Conservation (phyloP, 2,797 vertebrate species). For the Epinephelus malabaricus region DNA sequence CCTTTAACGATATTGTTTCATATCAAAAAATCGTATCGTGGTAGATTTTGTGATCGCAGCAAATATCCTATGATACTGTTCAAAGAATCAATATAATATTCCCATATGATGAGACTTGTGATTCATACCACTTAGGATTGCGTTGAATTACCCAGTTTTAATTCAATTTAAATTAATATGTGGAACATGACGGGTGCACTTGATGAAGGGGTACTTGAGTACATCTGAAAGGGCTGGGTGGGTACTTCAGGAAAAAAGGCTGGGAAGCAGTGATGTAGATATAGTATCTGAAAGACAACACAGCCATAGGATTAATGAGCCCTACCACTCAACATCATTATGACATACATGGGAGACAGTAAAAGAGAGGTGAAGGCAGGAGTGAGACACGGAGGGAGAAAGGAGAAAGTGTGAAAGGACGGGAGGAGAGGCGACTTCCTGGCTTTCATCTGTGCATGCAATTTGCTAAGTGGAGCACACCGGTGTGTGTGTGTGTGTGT, state of each 20-base stretch:
- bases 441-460: conserved; percentile 37
- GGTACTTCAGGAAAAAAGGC: not conserved
- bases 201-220: not conserved
- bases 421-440: not conserved
- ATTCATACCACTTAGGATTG: no score
- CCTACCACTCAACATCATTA: conserved; percentile 24
- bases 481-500: not conserved
- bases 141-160: not conserved
- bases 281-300: conserved; percentile 28
- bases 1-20: no score
- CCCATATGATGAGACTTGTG: no score
- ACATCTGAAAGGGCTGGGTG: not conserved
- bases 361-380: conserved; percentile 4
- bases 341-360: conserved; percentile 20
- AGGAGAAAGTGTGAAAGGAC: not conserved
- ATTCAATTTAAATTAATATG: not conserved
- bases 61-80: no score
- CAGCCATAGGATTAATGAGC: conserved; percentile 36
- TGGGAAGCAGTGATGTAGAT: not conserved
- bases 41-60: no score
- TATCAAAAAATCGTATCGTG: no score
- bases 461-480: conserved; percentile 41
- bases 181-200: not conserved
- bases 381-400: not conserved
- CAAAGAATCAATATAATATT: no score